These are phyloP conservation scores for Taeniopygia guttata DNA, from an alignment of 2,797 vertebrate genomes.

Conservation along the genomic window DNA sequence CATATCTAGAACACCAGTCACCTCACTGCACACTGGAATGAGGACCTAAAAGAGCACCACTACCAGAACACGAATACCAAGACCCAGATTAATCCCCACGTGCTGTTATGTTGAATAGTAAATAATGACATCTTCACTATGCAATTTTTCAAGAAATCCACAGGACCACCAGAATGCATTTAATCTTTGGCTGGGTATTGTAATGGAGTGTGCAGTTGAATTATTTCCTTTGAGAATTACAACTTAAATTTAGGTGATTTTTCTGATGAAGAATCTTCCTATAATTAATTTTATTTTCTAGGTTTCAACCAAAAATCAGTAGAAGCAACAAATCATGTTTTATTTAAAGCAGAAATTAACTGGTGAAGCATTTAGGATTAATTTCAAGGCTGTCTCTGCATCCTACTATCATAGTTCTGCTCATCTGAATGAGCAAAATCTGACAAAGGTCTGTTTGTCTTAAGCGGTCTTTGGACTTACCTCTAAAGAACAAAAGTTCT, in stretches of 20 bases:
- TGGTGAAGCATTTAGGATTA: not conserved
- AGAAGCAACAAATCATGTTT: not conserved
- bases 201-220: not conserved
- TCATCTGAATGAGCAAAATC: not conserved
- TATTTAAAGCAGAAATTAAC: not conserved
- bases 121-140: not conserved
- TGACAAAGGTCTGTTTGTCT: not conserved
- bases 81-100: not conserved
- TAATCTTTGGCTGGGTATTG: not conserved
- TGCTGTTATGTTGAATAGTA: not conserved
- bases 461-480: constrained; percentile 3
- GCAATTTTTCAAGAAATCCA: not conserved
- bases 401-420: not conserved
- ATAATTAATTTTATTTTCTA: not conserved
- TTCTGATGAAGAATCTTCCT: not conserved
- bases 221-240: not conserved
- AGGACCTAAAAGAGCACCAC: not conserved
- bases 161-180: not conserved
- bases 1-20: not conserved
- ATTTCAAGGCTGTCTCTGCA: not conserved
- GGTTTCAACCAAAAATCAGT: not conserved
- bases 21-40: not conserved
- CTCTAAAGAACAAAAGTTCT: constrained; percentile 48
- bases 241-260: not conserved
- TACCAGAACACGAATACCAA: not conserved